phyloP scores from a whole-genome alignment of 2,113 vertebrate species.

The Himantopus leucocephalus region DNA sequence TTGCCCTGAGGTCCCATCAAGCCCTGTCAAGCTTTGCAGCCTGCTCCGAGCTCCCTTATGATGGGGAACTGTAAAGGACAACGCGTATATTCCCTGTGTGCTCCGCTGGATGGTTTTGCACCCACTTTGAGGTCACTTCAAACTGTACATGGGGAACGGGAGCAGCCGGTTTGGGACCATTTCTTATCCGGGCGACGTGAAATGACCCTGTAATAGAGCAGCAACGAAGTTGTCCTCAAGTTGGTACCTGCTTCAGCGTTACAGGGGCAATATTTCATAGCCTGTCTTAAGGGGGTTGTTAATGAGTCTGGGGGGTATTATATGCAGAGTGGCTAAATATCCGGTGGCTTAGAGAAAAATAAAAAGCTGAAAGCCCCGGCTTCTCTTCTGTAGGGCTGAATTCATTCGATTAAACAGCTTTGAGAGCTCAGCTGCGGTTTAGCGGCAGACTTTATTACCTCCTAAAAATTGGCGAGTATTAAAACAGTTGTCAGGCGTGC shows the following conservation, averaged over 20 bases:
- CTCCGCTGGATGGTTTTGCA: background rate
- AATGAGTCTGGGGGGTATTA: conserved; percentile 51
- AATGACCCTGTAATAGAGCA: background rate
- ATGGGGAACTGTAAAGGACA: background rate
- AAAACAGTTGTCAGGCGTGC: conserved; percentile 67
- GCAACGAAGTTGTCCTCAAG: background rate
- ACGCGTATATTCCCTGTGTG: background rate
- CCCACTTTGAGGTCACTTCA: background rate
- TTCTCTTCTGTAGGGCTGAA: conserved; percentile 75
- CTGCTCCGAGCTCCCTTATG: background rate
- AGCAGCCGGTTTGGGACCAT: background rate
- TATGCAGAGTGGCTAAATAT: conserved; percentile 75
- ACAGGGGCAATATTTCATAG: background rate
- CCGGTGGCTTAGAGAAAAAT: conserved; percentile 64
- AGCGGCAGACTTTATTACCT: conserved; percentile 67
- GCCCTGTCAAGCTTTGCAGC: background rate
- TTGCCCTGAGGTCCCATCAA: background rate
- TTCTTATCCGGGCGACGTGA: background rate
- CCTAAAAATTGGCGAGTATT: conserved; percentile 57
- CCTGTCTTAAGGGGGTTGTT: background rate
- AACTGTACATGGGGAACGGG: background rate
- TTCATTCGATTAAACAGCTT: conserved; percentile 77
- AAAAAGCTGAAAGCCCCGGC: conserved; percentile 66
- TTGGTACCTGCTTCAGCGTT: background rate
- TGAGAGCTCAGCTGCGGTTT: conserved; percentile 68